phyloP scores from a whole-genome alignment of 64 coral and sea anemone species.

The Stichodactyla helianthus region DNA sequence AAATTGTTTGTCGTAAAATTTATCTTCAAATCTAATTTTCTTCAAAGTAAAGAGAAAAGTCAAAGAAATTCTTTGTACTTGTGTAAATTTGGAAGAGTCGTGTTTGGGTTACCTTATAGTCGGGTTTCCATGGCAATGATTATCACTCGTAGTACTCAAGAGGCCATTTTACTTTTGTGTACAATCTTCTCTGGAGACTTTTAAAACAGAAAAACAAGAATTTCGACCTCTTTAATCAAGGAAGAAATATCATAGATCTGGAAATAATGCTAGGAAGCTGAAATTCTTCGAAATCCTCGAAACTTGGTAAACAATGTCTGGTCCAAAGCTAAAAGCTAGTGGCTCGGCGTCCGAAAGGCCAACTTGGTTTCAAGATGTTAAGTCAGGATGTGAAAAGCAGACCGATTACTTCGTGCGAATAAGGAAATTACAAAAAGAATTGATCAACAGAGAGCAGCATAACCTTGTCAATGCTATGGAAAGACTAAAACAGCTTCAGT shows the following conservation, averaged over 20 bases:
- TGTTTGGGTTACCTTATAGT: slow-evolving; percentile 8
- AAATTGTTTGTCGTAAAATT: no score
- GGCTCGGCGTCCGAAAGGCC: background rate
- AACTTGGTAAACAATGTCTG: background rate
- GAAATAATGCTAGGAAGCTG: background rate
- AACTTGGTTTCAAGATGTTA: slow-evolving; percentile 90
- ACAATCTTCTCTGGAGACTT: background rate
- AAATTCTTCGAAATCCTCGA: background rate
- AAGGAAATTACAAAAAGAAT: slow-evolving; percentile 77
- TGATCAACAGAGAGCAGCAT: slow-evolving; percentile 84
- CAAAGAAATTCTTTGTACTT: background rate
- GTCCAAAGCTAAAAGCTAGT: background rate
- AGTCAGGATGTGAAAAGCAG: slow-evolving; percentile 82
- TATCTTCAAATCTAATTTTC: no score
- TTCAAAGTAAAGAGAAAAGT: no score
- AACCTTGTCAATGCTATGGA: slow-evolving; percentile 93
- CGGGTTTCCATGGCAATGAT: background rate
- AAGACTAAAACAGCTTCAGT: slow-evolving; percentile 66
- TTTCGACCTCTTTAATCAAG: background rate
- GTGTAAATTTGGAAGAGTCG: background rate
- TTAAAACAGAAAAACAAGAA: background rate
- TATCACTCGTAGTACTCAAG: background rate
- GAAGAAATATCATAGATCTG: background rate
- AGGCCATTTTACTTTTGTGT: slow-evolving; percentile 1
- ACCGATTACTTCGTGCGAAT: slow-evolving; percentile 86